Conservation (phyloP, 2,888 invertebrate genomes). For the Notodonta ziczac region DNA sequence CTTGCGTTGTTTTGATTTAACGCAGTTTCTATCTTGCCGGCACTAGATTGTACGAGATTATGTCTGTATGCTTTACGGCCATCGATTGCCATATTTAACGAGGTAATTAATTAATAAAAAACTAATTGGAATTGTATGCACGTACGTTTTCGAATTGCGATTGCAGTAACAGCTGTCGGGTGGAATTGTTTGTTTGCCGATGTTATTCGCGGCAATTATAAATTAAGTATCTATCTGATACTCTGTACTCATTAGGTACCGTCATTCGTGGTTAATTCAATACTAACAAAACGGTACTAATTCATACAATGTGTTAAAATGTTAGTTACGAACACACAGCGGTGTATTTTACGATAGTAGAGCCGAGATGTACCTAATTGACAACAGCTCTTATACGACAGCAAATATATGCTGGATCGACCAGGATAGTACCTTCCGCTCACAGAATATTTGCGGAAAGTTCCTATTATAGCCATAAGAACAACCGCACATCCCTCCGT, state of each 20-base stretch:
- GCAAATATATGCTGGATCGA: no score
- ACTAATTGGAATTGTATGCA: conserved; percentile 41
- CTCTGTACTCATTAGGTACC: no score
- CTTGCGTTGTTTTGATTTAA: conserved; percentile 57
- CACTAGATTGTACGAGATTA: conserved; percentile 53
- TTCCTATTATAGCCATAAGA: no score
- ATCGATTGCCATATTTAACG: conserved; percentile 59
- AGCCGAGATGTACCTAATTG: no score
- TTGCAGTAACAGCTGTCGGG: conserved; percentile 29
- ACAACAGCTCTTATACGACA: no score
- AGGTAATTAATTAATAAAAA: conserved; percentile 48
- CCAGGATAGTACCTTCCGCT: no score
- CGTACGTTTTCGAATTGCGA: conserved; percentile 28
- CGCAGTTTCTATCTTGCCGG: conserved; percentile 56
- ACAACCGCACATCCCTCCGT: no score
- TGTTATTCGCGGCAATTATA: conserved; percentile 15
- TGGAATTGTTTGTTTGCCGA: conserved; percentile 24
- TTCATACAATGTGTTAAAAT: no score
- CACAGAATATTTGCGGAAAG: no score
- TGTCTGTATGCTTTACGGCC: conserved; percentile 52
- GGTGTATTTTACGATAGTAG: no score
- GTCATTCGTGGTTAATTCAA: neutral
- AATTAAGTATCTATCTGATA: neutral
- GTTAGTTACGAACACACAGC: no score
- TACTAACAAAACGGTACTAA: no score